Base-by-base conservation (phyloP, 2,888 invertebrate genomes). In the Hirtodrosophila alboralis region DNA sequence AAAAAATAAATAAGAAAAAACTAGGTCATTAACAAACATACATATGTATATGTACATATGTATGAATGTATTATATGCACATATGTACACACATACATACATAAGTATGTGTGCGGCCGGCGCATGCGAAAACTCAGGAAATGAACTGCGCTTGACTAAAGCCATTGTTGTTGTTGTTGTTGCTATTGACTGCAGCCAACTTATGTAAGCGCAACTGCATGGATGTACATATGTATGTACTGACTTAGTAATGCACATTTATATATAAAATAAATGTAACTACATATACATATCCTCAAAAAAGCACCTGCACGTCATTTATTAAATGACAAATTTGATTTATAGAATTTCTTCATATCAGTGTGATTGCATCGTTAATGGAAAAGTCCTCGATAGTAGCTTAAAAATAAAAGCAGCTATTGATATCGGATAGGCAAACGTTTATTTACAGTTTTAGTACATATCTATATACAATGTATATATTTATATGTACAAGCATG, bases 1-100 rank as follows among this genome's bases (percentile, higher is more conserved):
- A 40, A 26, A 43, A 10, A 33, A 48, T n/a, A 30, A 36, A 40
- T 40, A 38, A 28, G 16, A 36, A 36, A 37, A 58, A 74, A 75
- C 60, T 74, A 41, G 73, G 73, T 74, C 73, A 74, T 75, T 74
- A 74, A 75, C 73, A 65, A 53, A 68, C 28, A 31, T 38, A 47
- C 33, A 48, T 38, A 44, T 10, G 36, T 7, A 51, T 16, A 40
- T 16, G 33, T 4, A 3, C 9, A 30, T n/a, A n/a, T 31, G n/a
- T 13, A 7, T 65, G 31, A 7, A 1, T 37, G 31, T n/a, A n/a
- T n/a, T n/a, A n/a, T n/a, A n/a, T n/a, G n/a, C n/a, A n/a, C 34
- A 34, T 51, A 27, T 5, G 12, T 13, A 12, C 52, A 23, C 6
- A 28, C n/a, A 43, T 18, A 34, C 4, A 37, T 21, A 27, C 2